Evolutionary conservation across 2,888 invertebrate genomes (phyloP), one percentile per base, ranked within the genome.

Genomic region (Coenonympha glycerion): DNA sequence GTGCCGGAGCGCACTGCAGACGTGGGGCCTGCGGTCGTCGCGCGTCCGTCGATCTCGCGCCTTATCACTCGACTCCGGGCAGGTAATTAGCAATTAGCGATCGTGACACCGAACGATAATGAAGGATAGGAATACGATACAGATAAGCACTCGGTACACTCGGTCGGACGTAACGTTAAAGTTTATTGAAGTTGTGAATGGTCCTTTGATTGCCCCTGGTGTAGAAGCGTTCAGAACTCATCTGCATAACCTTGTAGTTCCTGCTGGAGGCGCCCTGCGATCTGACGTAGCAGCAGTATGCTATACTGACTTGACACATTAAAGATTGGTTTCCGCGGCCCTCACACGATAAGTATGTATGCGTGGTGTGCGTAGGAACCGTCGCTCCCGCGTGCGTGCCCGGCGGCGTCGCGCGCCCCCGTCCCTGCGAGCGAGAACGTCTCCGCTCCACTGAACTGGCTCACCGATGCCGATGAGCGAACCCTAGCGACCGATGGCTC

Each of bases 161-260:
- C 73, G 65, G 72, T 65, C 68, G 68, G 69, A 69, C 63, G 68
- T n/a, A 74, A 81, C 76, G 87, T 88, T 88, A 88, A 87, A 88
- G 88, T 84, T 88, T 88, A 87, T 88, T 88, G 66, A 88, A 88
- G 73, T 88, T 88, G 68, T 88, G 88, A 74, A 88, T 88, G 87
- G 88, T 87, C 84, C 87, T 81, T 87, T 80, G 87, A 76, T 88
- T 87, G 80, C 80, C 81, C 79, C 87, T 87, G 68, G 87, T 88
- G 76, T 88, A 88, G 78, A 87, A 87, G 71, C 88, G 87, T 86
- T 88, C 88, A 78, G 87, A 87, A 87, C 87, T 87, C 88, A 88
- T 88, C 82, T 87, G 88, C 85, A 87, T 86, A 85, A 87, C 87
- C 82, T 87, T 87, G 79, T 87, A 87, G 76, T 87, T 87, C 78